These are phyloP conservation scores for Hyperopisus bebe DNA, from an alignment of 2,113 vertebrate genomes.

Conservation along the genomic window DNA sequence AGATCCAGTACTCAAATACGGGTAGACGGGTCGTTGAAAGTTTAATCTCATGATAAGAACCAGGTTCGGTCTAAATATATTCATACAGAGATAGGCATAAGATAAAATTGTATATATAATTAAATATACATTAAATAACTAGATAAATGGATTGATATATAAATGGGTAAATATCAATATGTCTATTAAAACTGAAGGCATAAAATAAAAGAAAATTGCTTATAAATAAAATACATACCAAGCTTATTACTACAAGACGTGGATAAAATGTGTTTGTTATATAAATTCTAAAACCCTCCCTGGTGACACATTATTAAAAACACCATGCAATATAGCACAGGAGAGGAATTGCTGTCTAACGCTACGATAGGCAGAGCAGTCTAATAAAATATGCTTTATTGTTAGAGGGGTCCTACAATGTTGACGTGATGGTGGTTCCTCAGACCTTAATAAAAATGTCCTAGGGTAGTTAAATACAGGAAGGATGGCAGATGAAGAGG, in stretches of 20 bases:
- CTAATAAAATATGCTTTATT: background rate
- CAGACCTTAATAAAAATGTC: background rate
- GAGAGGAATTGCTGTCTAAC: background rate
- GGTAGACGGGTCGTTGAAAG: background rate
- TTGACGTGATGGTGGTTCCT: background rate
- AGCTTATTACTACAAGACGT: background rate
- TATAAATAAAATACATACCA: background rate
- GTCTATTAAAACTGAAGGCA: background rate
- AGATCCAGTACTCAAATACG: background rate
- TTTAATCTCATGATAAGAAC: background rate
- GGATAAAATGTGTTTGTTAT: background rate
- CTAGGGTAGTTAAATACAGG: background rate
- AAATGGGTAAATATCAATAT: background rate
- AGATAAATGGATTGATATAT: background rate
- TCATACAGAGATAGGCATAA: background rate
- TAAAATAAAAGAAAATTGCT: background rate
- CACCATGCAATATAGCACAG: background rate
- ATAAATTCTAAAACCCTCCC: background rate
- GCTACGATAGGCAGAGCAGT: background rate
- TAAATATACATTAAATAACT: background rate
- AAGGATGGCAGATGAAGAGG: background rate
- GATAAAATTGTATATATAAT: background rate
- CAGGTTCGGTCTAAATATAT: background rate
- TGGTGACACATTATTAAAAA: background rate
- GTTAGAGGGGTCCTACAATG: background rate